Evolutionary conservation across 2,888 invertebrate species (phyloP), one percentile per base, ranked within the genome.

Genomic region (Pterostichus madidus): DNA sequence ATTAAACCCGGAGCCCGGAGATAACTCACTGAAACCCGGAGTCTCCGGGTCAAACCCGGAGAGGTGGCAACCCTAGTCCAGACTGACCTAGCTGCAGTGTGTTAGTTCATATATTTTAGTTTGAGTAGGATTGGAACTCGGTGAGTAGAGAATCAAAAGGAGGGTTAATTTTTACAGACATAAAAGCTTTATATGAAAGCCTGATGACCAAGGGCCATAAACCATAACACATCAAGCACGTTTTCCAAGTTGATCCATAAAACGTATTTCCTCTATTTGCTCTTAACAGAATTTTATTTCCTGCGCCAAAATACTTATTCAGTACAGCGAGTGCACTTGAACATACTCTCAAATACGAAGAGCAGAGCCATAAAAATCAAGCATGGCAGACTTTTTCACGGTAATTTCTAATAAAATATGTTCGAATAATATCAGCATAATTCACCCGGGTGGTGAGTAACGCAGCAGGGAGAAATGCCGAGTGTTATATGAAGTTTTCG

Each of bases 381-480:
- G 64, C 64, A 35, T 32, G 32, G 6, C 32, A n/a, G 35, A 35
- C 32, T 64, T 64, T 64, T 64, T 64, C 35, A 13, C 64, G 35
- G 64, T 64, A 64, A 64, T 64, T 59, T 64, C 64, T 64, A 64
- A 64, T 64, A 64, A 64, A 64, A 64, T 64, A 64, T 64, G 35
- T 64, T 32, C 32, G 56, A 24, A 56, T 56, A 56, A 56, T 56
- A 56, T 56, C 17, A 24, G 56, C n/a, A 64, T 64, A 64, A 64
- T 32, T 64, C 64, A 49, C 13, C 11, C 11, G 49, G 0, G 49
- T 10, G 49, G 1, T 39, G 39, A 39, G 39, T 39, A 24, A 39
- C 39, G 39, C 39, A 59, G 31, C 24, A 8, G 59, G 59, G 59
- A 59, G 31, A 39, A 39, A 59, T 64, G 13, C n/a, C 64, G 13